Evolutionary conservation across 2,113 vertebrate genomes (phyloP), one percentile per base, ranked within the genome.

Genomic region (Xiphophorus maculatus): DNA sequence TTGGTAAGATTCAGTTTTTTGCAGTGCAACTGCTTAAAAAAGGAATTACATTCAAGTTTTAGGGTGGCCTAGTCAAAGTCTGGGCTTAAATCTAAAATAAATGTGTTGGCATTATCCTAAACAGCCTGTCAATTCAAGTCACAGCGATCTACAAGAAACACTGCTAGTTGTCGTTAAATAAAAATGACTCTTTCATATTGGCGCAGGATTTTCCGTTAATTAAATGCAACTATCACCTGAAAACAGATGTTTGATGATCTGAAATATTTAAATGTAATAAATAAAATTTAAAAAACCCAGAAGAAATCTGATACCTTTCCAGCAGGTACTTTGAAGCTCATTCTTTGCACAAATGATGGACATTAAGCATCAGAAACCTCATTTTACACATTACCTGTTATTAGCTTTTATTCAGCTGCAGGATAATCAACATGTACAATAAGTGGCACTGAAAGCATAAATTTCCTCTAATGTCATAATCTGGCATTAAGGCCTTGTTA

Each of bases 401-500:
- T 85, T 68, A 69, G 75, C 17, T 12, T 40, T 58, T 62, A 63
- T 81, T 70, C 69, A 19, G 77, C 60, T 58, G 75, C 29, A 61
- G 70, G 60, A 71, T 62, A 48, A 78, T 81, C 40, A 82, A 68
- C 6, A 65, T 10, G 51, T 44, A 30, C 4, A n/a, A 33, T 29
- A 37, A 68, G 10, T 30, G 28, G 64, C 19, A 10, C 14, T 0
- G 22, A 3, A 75, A 63, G 40, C 44, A 74, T 65, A 73, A 81
- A 79, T 70, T 64, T 79, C 28, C 29, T 30, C 40, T 27, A 63
- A 28, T 82, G 71, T 63, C 74, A 69, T 28, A 9, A 28, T 69
- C 19, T 37, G 61, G 61, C 66, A 74, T 79, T 74, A 71, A 69
- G 86, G 71, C 8, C 76, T 72, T 40, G 29, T 80, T 85, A 85